Evolutionary conservation across 1,140 invertebrate species (phyloP).

Genomic region (Idris sp.): DNA sequence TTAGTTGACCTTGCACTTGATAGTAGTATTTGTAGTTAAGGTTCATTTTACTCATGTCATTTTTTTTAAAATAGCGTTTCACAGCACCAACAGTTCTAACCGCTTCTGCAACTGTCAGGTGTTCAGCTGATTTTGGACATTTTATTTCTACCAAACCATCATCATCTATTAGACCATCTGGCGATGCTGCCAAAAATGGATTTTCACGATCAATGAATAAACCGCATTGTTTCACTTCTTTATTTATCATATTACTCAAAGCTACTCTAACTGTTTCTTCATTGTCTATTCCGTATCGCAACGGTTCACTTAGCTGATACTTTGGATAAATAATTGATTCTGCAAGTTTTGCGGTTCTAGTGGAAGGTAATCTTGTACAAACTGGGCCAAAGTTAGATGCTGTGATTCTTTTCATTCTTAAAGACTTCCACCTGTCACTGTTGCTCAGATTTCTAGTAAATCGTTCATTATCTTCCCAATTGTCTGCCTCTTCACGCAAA

Average conservation of each 20-base stretch:
- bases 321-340: no score
- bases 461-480: slow-evolving; percentile 1
- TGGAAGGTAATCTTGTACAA: no score
- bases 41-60: slow-evolving; percentile 21
- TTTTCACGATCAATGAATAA: slow-evolving; percentile 68
- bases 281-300: slow-evolving; percentile 60
- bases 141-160: slow-evolving; percentile 71
- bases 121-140: slow-evolving; percentile 18
- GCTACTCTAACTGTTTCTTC: slow-evolving; percentile 63
- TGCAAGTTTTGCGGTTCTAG: no score
- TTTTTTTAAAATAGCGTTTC: no score
- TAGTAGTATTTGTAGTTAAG: slow-evolving; percentile 58
- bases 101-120: not conserved
- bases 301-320: no score
- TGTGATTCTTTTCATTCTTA: slow-evolving; percentile 65
- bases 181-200: slow-evolving; percentile 62
- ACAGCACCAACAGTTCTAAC: no score
- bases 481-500: slow-evolving; percentile 3
- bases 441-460: slow-evolving; percentile 43
- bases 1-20: slow-evolving; percentile 66
- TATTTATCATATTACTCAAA: slow-evolving; percentile 40
- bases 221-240: slow-evolving; percentile 67
- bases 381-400: slow-evolving; percentile 69
- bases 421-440: slow-evolving; percentile 58
- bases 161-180: slow-evolving; percentile 35